Percentiles rank a stretch among this genome's conserved stretches.
Evolutionary conservation across 2,888 invertebrate species (phyloP).

Genomic region (Pachydiplax longipennis): DNA sequence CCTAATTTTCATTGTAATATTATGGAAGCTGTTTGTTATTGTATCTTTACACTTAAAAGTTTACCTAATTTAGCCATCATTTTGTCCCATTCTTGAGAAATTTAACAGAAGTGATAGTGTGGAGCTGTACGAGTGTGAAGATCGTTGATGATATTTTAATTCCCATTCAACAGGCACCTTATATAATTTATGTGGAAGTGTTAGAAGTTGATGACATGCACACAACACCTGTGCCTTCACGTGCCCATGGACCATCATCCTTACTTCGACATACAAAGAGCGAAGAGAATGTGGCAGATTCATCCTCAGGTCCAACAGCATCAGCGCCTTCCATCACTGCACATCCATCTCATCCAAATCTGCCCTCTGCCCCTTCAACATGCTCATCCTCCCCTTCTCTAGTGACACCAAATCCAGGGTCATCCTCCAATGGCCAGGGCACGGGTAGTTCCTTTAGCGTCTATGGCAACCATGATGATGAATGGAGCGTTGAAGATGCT

Average conservation of each 20-base stretch:
- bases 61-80: no score
- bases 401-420: constrained; percentile 55
- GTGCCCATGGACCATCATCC: constrained; percentile 74
- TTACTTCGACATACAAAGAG: constrained; percentile 87
- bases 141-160: not conserved
- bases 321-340: constrained; percentile 55
- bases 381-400: constrained; percentile 62
- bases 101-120: no score
- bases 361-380: constrained; percentile 61
- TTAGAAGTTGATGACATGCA: constrained; percentile 85
- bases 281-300: constrained; percentile 79
- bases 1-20: no score
- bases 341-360: constrained; percentile 57
- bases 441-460: constrained; percentile 52
- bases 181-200: constrained; percentile 97
- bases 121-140: no score
- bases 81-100: no score
- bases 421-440: constrained; percentile 53
- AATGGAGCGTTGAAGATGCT: constrained; percentile 97
- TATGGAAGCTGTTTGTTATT: no score
- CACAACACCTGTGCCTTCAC: constrained; percentile 87
- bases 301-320: constrained; percentile 57
- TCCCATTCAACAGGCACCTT: constrained; percentile 78
- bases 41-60: no score
- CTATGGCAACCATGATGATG: constrained; percentile 73